A percentile compares a stretch with the other conserved stretches of the same genome.
Conservation (phyloP, 2,113 vertebrate genomes). For the Eulemur rufifrons region DNA sequence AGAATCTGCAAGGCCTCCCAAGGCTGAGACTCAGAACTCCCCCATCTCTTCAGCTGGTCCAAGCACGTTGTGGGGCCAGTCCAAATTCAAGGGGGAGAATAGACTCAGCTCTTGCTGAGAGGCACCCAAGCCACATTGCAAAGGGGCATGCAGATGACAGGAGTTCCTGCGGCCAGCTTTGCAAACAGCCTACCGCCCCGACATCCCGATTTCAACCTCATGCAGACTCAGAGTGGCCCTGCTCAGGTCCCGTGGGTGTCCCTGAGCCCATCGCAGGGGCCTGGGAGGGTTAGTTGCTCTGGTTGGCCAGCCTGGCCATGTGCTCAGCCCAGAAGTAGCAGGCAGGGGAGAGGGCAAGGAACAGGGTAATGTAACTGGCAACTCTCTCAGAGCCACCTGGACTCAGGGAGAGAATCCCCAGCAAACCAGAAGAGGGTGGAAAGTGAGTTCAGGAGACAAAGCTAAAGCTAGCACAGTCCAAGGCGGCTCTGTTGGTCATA, state of each 20-base stretch:
- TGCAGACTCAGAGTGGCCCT: not conserved
- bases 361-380: not conserved
- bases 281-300: not conserved
- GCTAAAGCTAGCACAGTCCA: fast-evolving
- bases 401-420: not conserved
- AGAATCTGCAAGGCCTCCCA: not conserved
- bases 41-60: not conserved
- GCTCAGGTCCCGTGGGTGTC: not conserved
- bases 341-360: not conserved
- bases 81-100: not conserved
- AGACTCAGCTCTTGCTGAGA: not conserved
- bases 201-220: not conserved
- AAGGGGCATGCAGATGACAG: too few relatives aligned
- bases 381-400: not conserved
- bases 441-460: not conserved
- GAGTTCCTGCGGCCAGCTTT: not conserved
- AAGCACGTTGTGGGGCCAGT: not conserved
- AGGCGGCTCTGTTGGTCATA: not conserved
- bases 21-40: not conserved
- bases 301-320: not conserved
- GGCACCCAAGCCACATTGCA: not conserved
- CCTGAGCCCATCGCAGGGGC: too few relatives aligned
- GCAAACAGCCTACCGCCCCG: not conserved
- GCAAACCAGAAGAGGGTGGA: not conserved
- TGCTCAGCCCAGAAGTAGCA: not conserved